Base-by-base conservation (phyloP, 2,113 vertebrate genomes). In the Urocynchramus pylzowi region DNA sequence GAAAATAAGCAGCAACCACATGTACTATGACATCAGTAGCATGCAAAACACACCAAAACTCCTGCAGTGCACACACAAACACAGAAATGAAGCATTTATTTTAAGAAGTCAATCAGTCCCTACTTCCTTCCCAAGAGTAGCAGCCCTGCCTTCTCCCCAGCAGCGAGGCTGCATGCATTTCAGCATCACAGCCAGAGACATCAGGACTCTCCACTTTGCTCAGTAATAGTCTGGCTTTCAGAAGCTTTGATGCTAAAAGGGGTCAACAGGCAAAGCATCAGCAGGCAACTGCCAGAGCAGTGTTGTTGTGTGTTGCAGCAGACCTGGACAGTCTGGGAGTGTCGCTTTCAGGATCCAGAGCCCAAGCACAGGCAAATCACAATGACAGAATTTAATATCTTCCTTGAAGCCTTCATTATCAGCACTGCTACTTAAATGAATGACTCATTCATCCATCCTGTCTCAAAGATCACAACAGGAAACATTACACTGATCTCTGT, bases 401-500 rank as follows among this genome's bases (percentile, higher is more conserved):
- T 60, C 35, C 63, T 85, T 94, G 86, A 95, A 97, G 94, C 81
- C 50, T 88, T 94, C 77, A 67, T 92, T 78, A 94, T 52, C 65
- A 33, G 70, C 67, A 56, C 71, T 42, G 69, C 56, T 77, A 56
- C 35, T 94, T 96, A 81, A 90, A 97, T 90, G 97, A 97, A 97
- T 94, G 93, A 96, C 54, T 93, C 91, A 93, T 83, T 75, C 90
- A 94, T 90, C 81, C 87, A 30, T 74, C 70, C 91, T 93, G 53
- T 77, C 83, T 95, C 88, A 79, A 87, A 77, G 89, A 93, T 96
- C 93, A 86, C 89, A 97, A 97, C 94, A 97, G 96, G 92, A 95
- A 93, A 88, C 75, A 88, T 79, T 96, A 87, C 91, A 95, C 50
- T 27, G 88, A 67, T 91, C 91, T 96, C 77, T 77, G 70, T 49